Conservation (phyloP, 2,797 vertebrate species). For the Sebastes minor region DNA sequence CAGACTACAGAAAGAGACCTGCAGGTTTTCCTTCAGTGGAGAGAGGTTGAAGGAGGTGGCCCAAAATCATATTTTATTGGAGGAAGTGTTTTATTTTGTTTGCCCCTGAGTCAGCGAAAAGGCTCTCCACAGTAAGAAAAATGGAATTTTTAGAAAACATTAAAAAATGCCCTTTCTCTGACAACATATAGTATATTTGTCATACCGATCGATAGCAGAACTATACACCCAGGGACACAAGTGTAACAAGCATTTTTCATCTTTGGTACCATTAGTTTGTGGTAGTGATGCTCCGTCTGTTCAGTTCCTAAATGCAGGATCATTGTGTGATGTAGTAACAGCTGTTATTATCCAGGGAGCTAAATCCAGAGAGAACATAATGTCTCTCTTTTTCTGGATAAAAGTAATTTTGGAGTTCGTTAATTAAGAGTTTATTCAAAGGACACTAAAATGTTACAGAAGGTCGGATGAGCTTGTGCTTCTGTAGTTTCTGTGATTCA, state of each 20-base stretch:
- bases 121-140: not conserved
- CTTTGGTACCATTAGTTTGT: slow-evolving; percentile 26
- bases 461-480: not conserved
- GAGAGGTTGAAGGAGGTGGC: not conserved
- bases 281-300: slow-evolving; percentile 16
- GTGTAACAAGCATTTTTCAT: slow-evolving; percentile 30
- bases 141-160: slow-evolving; percentile 1
- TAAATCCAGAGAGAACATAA: not conserved
- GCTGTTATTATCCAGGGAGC: not conserved
- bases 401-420: not conserved
- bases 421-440: slow-evolving; percentile 9
- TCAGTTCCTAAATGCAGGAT: slow-evolving; percentile 16
- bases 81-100: not conserved
- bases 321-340: not conserved
- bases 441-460: slow-evolving; percentile 15
- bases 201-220: not conserved
- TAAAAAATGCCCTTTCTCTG: slow-evolving; percentile 6
- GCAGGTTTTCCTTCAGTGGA: not conserved
- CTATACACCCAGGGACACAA: not conserved
- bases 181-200: not conserved
- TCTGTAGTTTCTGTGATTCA: not conserved
- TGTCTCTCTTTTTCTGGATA: not conserved
- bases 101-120: slow-evolving; percentile 41
- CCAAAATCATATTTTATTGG: not conserved
- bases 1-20: not conserved